Conservation (phyloP, 2,888 invertebrate species). For the Pterostichus madidus region DNA sequence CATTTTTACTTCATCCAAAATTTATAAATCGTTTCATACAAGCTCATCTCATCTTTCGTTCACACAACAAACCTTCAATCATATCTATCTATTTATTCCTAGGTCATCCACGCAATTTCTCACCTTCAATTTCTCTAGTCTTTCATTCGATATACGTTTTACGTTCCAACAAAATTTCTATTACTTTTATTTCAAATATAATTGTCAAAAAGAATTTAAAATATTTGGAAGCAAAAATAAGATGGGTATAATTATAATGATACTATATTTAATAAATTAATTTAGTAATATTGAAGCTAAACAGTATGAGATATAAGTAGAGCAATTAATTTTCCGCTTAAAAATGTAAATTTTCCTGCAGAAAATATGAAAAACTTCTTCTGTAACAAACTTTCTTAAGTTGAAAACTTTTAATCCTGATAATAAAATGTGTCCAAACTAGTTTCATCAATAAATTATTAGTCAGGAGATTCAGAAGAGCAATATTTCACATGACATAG, state of each 20-base stretch:
- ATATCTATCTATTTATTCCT: background rate
- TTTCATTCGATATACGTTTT: too few species aligned
- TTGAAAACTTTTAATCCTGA: constrained; percentile 45
- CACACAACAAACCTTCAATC: background rate
- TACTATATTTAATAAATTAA: too few species aligned
- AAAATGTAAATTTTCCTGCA: constrained; percentile 28
- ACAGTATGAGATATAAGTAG: constrained; percentile 23
- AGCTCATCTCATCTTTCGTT: too few species aligned
- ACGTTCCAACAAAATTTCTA: too few species aligned
- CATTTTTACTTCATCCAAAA: too few species aligned
- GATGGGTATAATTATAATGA: too few species aligned
- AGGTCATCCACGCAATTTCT: background rate
- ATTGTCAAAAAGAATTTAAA: too few species aligned
- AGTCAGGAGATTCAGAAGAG: background rate
- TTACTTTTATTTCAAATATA: too few species aligned
- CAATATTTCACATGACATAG: constrained; percentile 20
- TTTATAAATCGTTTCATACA: background rate
- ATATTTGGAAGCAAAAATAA: too few species aligned
- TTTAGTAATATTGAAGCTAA: too few species aligned
- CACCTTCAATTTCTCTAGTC: too few species aligned
- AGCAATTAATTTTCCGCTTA: constrained; percentile 41
- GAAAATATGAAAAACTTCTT: constrained; percentile 48
- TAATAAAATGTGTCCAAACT: constrained; percentile 43
- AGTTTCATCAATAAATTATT: constrained; percentile 48
- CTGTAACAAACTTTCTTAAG: constrained; percentile 37